These are phyloP conservation scores for Takifugu rubripes DNA, from an alignment of 2,797 vertebrate genomes.

Conservation along the genomic window DNA sequence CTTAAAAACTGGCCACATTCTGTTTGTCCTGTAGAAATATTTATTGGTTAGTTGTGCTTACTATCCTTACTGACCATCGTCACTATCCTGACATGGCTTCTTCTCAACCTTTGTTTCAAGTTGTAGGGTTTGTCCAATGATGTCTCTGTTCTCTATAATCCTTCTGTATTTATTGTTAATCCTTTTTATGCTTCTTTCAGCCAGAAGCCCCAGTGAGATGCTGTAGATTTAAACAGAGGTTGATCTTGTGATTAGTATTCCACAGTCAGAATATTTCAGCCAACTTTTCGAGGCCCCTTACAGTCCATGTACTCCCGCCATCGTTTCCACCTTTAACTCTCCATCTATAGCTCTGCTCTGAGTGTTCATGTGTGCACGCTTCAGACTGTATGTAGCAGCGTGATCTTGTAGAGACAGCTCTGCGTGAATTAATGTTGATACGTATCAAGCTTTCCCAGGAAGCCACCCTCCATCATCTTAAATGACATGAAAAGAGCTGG, in stretches of 20 bases:
- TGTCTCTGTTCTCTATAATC: slow-evolving; percentile 71
- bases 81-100: slow-evolving; percentile 24
- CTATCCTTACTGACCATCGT: slow-evolving; percentile 1
- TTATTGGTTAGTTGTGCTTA: background rate
- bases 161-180: slow-evolving; percentile 79
- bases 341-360: slow-evolving; percentile 63
- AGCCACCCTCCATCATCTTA: slow-evolving; percentile 68
- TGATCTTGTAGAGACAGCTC: slow-evolving; percentile 54
- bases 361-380: slow-evolving; percentile 18
- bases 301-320: slow-evolving; percentile 44
- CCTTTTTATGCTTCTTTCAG: slow-evolving; percentile 75
- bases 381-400: slow-evolving; percentile 50
- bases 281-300: slow-evolving; percentile 70
- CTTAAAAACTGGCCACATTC: too few species aligned
- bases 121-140: slow-evolving; percentile 64
- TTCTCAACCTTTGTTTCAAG: slow-evolving; percentile 60
- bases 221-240: slow-evolving; percentile 77
- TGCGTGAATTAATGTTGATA: slow-evolving; percentile 73
- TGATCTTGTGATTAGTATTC: slow-evolving; percentile 85
- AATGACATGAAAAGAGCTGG: slow-evolving; percentile 72
- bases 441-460: slow-evolving; percentile 67
- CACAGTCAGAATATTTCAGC: slow-evolving; percentile 72
- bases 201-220: slow-evolving; percentile 73
- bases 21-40: too few species aligned
- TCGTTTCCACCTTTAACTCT: slow-evolving; percentile 50